phyloP scores from a whole-genome alignment of 2,888 invertebrate species.

The Frankliniella intonsa region DNA sequence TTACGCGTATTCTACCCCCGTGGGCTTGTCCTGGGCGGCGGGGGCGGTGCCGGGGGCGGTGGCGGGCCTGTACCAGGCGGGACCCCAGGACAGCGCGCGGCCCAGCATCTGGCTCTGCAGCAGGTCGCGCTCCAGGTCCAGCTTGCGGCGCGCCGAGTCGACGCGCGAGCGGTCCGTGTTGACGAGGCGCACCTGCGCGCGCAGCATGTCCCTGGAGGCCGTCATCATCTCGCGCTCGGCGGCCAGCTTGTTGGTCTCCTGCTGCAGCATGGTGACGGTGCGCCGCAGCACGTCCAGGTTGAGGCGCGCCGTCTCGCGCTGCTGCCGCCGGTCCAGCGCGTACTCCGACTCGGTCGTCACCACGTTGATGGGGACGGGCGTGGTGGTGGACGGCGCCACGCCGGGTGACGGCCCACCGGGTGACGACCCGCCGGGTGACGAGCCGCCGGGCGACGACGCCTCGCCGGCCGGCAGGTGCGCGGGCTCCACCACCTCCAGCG shows the following conservation, averaged over 20 bases:
- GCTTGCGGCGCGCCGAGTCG: conserved; percentile 33
- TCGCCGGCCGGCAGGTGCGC: not conserved
- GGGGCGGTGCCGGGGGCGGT: too few relatives aligned
- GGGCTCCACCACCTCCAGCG: not conserved
- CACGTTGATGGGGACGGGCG: not conserved
- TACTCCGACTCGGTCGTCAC: not conserved
- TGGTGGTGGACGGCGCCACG: not conserved
- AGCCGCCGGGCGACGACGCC: not conserved
- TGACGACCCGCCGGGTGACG: too few relatives aligned
- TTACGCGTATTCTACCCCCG: too few relatives aligned
- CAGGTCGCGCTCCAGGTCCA: conserved; percentile 35
- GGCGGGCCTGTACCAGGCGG: not conserved
- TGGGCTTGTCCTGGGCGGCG: too few relatives aligned
- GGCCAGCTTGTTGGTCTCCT: conserved; percentile 34
- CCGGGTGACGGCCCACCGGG: too few relatives aligned
- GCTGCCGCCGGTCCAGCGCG: conserved; percentile 21
- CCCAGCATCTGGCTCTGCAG: conserved; percentile 35
- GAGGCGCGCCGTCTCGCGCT: conserved; percentile 33
- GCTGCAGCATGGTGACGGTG: conserved; percentile 33
- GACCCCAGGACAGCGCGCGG: not conserved
- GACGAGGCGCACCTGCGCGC: conserved; percentile 33
- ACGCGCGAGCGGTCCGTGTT: conserved; percentile 33
- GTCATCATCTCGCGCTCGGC: conserved; percentile 34
- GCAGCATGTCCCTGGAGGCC: conserved; percentile 33
- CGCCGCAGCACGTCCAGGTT: conserved; percentile 35